Evolutionary conservation across 2,888 invertebrate species (phyloP), one percentile per base, ranked within the genome.

Genomic region (Leptarthrus brevirostris): DNA sequence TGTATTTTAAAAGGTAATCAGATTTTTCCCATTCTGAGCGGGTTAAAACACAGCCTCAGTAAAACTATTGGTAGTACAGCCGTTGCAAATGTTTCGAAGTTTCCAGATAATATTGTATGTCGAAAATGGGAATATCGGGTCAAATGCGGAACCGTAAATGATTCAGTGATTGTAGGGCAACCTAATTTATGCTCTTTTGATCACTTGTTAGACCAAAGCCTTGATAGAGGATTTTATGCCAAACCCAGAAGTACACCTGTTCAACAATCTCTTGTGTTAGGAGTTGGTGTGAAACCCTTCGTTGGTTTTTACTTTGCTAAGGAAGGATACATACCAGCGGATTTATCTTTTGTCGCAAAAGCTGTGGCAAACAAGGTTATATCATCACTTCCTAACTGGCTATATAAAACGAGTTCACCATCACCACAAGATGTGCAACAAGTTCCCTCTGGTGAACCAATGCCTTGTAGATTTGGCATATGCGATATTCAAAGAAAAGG

Each of bases 341-440:
- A 93, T 12, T 86, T 97, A 12, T 91, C 94, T 66, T 96, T 97
- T 82, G 95, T 97, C n/a, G 96, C 96, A 0, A 91, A 93, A 82
- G 96, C 94, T 71, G 93, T 97, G 64, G 96, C 96, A 1, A 93
- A 90, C 81, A 96, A 94, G 87, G 87, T 96, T 24, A 93, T 94
- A 82, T 91, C 90, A 56, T 91, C 91, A 53, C 85, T 93, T 78
- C 92, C 93, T n/a, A 16, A 5, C 4, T 90, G 92, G 88, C 52
- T 81, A 3, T 82, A 83, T 75, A 78, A 66, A 18, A 47, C 56
- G 1, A 87, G 77, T 83, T 88, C 86, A 83, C 86, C 56, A 83
- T 85, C 74, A 71, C 12, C 34, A 3, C 26, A 58, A 5, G 87
- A 71, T 84, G 83, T 24, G 77, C 85, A 77, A 81, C 77, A 78